Conservation (phyloP, 2,888 invertebrate species). For the Diarsia dahlii region DNA sequence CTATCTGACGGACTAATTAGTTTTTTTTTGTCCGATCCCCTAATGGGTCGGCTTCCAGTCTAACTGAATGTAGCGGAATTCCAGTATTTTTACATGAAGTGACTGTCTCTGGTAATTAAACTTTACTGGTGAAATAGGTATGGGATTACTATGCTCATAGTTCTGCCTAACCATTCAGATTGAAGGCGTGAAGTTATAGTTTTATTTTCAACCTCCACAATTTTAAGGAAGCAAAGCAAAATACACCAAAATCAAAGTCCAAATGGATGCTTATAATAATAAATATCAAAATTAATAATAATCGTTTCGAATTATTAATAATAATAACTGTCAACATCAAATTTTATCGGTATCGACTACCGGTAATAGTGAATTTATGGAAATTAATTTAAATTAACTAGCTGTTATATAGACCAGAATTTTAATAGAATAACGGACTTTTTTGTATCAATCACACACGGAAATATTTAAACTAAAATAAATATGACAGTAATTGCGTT, state of each 20-base stretch:
- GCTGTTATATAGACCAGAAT: conserved; percentile 19
- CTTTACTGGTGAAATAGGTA: no score
- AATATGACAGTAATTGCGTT: not conserved
- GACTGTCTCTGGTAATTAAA: no score
- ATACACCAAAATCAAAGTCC: conserved; percentile 21
- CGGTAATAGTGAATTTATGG: conserved; percentile 54
- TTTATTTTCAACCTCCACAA: not conserved
- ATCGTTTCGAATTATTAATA: not conserved
- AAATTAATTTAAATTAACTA: conserved; percentile 30
- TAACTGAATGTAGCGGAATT: no score
- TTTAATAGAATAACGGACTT: conserved; percentile 40
- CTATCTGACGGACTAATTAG: no score
- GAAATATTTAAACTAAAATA: conserved; percentile 3
- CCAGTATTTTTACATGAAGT: no score
- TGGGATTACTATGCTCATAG: no score
- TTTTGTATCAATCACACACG: conserved; percentile 16
- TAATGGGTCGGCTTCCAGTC: no score
- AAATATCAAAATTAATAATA: conserved; percentile 16
- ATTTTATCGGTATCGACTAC: conserved; percentile 35
- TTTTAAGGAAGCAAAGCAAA: conserved; percentile 23
- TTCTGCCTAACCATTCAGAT: no score
- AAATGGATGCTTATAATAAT: conserved; percentile 26
- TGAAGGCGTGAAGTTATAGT: not conserved
- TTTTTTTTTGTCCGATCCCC: no score
- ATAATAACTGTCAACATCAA: conserved; percentile 8